Base-by-base conservation (phyloP, 2,113 vertebrate genomes). In the Polypterus bichir region DNA sequence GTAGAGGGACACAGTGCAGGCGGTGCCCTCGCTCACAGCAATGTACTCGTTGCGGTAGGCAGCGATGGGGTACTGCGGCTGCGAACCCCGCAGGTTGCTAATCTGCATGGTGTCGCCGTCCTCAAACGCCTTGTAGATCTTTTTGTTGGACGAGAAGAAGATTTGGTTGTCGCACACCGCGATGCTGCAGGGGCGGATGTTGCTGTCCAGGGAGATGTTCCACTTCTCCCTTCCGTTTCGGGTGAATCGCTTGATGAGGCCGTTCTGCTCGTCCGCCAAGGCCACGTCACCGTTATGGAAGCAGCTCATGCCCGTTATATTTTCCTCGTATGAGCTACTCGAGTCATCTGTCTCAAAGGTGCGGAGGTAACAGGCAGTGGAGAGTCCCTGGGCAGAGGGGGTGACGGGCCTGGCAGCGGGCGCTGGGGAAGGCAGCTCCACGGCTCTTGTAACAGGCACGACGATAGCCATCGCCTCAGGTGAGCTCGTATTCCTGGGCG, bases 251-350 rank as follows among this genome's bases (percentile, higher is more conserved):
- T 68, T 71, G 49, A 74, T 60, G 9, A 57, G n/a, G 7, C 51
- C 47, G n/a, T 74, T 74, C 9, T n/a, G 55, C 49, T 67, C 63
- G 54, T 73, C 72, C 47, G 59, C 64, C 9, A 73, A 11, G 8
- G 71, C 58, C 44, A 69, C 62, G 57, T 63, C 66, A 7, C 65
- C 62, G n/a, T 49, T 59, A 5, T 59, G 55, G 11, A 65, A 54
- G 7, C 59, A 7, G 59, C 63, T 53, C 47, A 73, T 60, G 9
- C 72, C 72, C 3, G 72, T 71, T 56, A 73, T 63, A 9, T 64
- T 69, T 9, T 67, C 65, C 1, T 49, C 9, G 9, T 9, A 55
- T 3, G 3, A 3, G 46, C 9, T 46, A 7, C 0, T 1, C 5
- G 5, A 2, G 27, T 61, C 58, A 7, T 59, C 53, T 4, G 47